These are phyloP conservation scores for Bradypodion ventrale DNA, from an alignment of 2,797 vertebrate genomes.

Conservation along the genomic window DNA sequence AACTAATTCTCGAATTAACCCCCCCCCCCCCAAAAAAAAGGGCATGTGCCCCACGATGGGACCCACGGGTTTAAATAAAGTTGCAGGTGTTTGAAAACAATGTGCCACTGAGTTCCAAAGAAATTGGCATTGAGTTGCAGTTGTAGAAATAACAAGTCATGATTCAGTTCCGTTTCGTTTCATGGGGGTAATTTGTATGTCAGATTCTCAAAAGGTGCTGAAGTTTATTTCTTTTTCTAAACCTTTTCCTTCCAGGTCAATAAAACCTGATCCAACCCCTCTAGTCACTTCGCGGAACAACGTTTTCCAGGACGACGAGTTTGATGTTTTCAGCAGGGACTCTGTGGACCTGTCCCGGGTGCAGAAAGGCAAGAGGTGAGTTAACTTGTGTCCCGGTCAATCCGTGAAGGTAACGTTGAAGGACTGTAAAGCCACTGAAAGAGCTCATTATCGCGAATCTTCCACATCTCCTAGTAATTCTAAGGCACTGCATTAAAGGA, in stretches of 20 bases:
- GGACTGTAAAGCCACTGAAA: background rate
- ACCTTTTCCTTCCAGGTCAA: constrained; percentile 70
- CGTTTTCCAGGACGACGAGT: constrained; percentile 92
- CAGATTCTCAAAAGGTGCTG: background rate
- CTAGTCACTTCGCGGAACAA: constrained; percentile 84
- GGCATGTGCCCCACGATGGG: too few relatives aligned
- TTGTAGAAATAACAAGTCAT: background rate
- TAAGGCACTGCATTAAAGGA: background rate
- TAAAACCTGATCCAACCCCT: constrained; percentile 78
- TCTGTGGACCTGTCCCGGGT: constrained; percentile 89
- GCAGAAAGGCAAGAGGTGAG: constrained; percentile 92
- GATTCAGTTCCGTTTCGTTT: background rate
- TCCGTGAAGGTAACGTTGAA: constrained; percentile 4
- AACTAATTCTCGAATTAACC: too few relatives aligned
- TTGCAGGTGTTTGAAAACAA: too few relatives aligned
- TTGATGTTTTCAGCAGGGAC: constrained; percentile 92
- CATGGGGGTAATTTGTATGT: background rate
- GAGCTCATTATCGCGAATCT: background rate
- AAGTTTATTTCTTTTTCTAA: background rate
- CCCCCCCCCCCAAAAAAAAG: too few relatives aligned
- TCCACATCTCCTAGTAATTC: background rate
- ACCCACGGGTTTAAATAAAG: too few relatives aligned
- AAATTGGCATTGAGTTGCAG: background rate
- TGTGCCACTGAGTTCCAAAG: background rate
- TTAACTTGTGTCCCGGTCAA: background rate